These are phyloP conservation scores for Hipposideros armiger DNA, from an alignment of 2,113 vertebrate genomes.

Conservation along the genomic window DNA sequence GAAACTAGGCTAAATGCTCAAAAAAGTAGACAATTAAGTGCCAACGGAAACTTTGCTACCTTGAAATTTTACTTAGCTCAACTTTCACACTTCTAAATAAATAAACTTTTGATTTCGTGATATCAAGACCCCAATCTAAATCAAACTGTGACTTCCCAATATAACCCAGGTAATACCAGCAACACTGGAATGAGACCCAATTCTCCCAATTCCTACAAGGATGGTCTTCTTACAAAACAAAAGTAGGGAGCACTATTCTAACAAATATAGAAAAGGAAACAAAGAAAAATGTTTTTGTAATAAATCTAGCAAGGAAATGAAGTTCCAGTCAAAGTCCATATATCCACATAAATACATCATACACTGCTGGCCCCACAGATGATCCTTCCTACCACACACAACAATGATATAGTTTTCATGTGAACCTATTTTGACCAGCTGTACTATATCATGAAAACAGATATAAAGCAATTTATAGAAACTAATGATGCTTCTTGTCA, in stretches of 20 bases:
- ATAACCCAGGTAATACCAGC: background rate
- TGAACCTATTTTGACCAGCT: background rate
- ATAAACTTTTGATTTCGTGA: background rate
- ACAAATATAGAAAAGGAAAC: background rate
- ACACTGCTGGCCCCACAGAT: background rate
- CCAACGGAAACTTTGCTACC: background rate
- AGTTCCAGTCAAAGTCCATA: background rate
- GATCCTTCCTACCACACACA: background rate
- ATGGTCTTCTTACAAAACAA: background rate
- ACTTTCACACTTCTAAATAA: background rate
- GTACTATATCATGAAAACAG: background rate
- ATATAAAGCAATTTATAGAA: background rate
- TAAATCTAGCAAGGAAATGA: background rate
- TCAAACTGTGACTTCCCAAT: background rate
- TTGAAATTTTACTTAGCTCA: conserved; percentile 4
- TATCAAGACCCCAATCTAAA: background rate
- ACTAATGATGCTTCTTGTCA: background rate
- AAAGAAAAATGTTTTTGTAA: background rate
- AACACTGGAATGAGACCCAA: background rate
- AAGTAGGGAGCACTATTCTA: background rate
- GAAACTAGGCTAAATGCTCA: background rate
- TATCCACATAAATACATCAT: background rate
- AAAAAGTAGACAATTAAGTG: background rate
- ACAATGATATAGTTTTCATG: background rate
- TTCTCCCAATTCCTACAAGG: background rate